A percentile compares a stretch with the other conserved stretches of the same genome.
Conservation (phyloP, 2,113 vertebrate genomes). For the Miniopterus natalensis region DNA sequence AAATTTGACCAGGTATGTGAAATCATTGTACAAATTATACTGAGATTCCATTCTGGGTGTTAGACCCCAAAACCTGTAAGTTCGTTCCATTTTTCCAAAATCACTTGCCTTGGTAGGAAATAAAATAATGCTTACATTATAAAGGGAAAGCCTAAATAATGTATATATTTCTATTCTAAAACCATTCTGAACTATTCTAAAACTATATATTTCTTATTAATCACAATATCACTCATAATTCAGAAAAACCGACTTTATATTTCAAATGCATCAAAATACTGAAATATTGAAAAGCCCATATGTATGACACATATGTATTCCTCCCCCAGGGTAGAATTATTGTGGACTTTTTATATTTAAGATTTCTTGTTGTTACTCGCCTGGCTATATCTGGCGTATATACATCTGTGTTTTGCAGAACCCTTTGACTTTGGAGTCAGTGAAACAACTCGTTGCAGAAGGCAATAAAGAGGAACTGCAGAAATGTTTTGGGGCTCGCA, state of each 20-base stretch:
- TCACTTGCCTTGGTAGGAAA: background rate
- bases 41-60: background rate
- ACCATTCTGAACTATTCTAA: background rate
- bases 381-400: background rate
- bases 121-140: background rate
- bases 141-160: background rate
- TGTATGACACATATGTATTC: background rate
- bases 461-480: constrained; percentile 89
- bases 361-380: background rate
- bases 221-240: background rate
- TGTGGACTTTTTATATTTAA: background rate
- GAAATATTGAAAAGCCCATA: background rate
- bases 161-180: background rate
- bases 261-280: background rate
- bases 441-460: constrained; percentile 90
- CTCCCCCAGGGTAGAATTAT: background rate
- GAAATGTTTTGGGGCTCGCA: constrained; percentile 93
- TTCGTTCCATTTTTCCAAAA: constrained; percentile 8
- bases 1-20: background rate
- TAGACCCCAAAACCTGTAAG: background rate
- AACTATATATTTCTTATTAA: background rate
- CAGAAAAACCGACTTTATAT: background rate
- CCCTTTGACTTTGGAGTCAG: constrained; percentile 90
- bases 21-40: background rate
- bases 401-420: constrained; percentile 89